Base-by-base conservation (phyloP, 1,140 invertebrate genomes). In the Drosophila baimaii region DNA sequence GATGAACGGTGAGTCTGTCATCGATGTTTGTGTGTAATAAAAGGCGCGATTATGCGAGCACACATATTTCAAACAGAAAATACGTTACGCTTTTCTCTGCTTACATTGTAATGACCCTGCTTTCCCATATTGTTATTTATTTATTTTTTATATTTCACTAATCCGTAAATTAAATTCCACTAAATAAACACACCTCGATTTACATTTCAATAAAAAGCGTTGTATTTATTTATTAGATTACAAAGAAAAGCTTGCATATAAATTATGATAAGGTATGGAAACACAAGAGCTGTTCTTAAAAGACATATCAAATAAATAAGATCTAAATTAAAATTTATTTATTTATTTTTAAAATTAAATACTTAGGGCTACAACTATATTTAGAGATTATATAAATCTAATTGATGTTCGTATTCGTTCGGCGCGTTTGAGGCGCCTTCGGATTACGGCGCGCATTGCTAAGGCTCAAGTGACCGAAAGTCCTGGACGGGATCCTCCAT, bases 391-490 rank as follows among this genome's bases (percentile, higher is more conserved):
- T 83, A 79, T 81, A 90, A 84, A 77, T 88, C 78, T 89, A 90
- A 81, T 77, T 80, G 75, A 81, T 86, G 84, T 89, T 89, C 84
- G 76, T 83, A 80, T 73, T 83, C 79, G 65, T 80, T 90, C 62
- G 65, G 72, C 77, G 57, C 76, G 63, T 47, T 61, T 62, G 49
- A 63, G 44, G 71, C 75, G 66, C 49, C 46, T 66, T 65, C 52
- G 70, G 81, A 62, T 66, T 57, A 63, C 59, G 52, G 75, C 71
- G 47, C 47, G 46, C 76, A 73, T 52, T 55, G 72, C 90, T 91
- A 90, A 88, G 75, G 91, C 91, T 91, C 91, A 91, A 91, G 91
- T 76, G 80, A 91, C 75, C 81, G 91, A 91, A 91, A 82, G 37
- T 62, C 52, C 54, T n/a, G 31, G 33, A 54, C 51, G 51, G 31